Evolutionary conservation across 2,113 vertebrate genomes (phyloP).

Genomic region (Erpornis zantholeuca): DNA sequence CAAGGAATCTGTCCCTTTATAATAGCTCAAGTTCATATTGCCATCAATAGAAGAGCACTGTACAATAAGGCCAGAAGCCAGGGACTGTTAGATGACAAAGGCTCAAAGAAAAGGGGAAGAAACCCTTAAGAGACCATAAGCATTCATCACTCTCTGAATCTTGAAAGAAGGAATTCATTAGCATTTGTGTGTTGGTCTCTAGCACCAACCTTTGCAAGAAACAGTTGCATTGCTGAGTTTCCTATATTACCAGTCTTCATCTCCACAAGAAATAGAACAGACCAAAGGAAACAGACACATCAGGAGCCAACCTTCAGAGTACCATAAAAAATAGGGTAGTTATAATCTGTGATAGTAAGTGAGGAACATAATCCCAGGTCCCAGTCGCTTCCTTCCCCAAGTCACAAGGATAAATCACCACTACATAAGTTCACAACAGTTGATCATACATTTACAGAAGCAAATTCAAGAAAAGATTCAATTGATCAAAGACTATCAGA

Average conservation of each 20-base stretch:
- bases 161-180: conserved; percentile 25
- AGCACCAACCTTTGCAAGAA: background rate
- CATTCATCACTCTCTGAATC: background rate
- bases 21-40: background rate
- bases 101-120: background rate
- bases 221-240: background rate
- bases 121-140: background rate
- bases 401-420: background rate
- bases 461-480: background rate
- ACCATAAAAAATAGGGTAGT: conserved; percentile 25
- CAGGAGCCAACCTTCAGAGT: conserved; percentile 11
- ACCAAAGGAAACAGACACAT: conserved; percentile 26
- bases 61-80: background rate
- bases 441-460: background rate
- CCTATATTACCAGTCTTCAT: background rate
- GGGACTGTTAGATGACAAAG: background rate
- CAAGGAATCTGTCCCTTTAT: background rate
- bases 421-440: background rate
- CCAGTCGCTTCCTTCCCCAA: conserved; percentile 30
- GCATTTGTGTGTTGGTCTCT: background rate
- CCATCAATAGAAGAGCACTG: background rate
- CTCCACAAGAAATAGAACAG: conserved; percentile 26
- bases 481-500: background rate
- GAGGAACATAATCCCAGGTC: conserved; percentile 22
- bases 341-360: background rate